These are phyloP conservation scores for Ranitomeya variabilis DNA, from an alignment of 2,113 vertebrate genomes.

Conservation along the genomic window DNA sequence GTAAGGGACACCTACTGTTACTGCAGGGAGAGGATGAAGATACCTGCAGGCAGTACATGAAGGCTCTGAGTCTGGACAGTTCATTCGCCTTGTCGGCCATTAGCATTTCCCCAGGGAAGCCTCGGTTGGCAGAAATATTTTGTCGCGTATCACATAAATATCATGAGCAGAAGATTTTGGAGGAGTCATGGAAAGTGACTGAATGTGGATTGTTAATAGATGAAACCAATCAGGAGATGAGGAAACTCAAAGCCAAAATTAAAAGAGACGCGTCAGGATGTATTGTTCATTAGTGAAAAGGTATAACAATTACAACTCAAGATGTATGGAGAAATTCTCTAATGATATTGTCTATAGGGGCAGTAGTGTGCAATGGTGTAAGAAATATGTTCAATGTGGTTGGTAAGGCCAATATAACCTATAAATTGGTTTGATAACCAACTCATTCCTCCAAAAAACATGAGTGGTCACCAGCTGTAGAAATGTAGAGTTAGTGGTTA, in stretches of 20 bases:
- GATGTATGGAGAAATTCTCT: not conserved
- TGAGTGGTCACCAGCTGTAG: too few relatives aligned
- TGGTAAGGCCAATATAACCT: not conserved
- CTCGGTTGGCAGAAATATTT: slow-evolving; percentile 69
- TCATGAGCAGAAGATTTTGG: slow-evolving; percentile 70
- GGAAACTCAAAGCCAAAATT: slow-evolving; percentile 77
- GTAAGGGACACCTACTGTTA: slow-evolving; percentile 76
- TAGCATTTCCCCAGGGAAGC: slow-evolving; percentile 67
- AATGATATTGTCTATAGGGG: not conserved
- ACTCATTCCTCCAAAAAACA: too few relatives aligned
- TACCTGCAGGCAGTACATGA: slow-evolving; percentile 77
- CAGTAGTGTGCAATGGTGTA: not conserved
- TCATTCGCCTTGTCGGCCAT: slow-evolving; percentile 72
- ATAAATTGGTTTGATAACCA: too few relatives aligned
- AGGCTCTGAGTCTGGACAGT: slow-evolving; percentile 76
- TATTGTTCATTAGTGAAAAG: slow-evolving; percentile 75
- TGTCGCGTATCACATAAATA: slow-evolving; percentile 69
- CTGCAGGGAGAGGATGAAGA: slow-evolving; percentile 69
- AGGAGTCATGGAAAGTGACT: slow-evolving; percentile 78
- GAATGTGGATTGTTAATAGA: slow-evolving; percentile 81
- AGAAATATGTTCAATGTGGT: not conserved
- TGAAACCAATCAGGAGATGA: slow-evolving; percentile 74
- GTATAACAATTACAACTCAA: not conserved
- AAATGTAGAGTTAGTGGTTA: too few relatives aligned
- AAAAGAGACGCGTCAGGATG: slow-evolving; percentile 80